Evolutionary conservation across 2,888 invertebrate genomes (phyloP).

Genomic region (Pinctada fucata): DNA sequence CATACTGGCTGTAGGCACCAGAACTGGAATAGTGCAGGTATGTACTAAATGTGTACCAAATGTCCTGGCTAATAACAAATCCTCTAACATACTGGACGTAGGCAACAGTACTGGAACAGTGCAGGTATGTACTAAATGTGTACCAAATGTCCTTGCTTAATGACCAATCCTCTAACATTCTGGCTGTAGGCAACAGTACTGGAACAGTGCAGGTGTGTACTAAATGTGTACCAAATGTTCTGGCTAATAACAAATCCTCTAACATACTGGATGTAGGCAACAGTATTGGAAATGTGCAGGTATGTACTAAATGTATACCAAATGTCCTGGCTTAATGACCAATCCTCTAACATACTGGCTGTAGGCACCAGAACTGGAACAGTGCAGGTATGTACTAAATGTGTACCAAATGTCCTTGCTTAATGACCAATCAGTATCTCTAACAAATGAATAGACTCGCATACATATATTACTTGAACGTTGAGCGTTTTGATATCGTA

Average conservation of each 20-base stretch:
- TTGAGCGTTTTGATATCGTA: too few relatives aligned
- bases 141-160: constrained; percentile 90
- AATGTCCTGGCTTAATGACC: constrained; percentile 90
- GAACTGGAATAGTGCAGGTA: constrained; percentile 84
- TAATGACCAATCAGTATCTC: too few relatives aligned
- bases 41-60: background rate
- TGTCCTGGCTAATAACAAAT: too few relatives aligned
- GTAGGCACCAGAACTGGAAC: constrained; percentile 90
- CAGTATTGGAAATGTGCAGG: constrained; percentile 85
- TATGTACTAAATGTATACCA: too few relatives aligned
- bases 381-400: constrained; percentile 78
- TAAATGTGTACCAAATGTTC: too few relatives aligned
- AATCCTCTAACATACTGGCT: constrained; percentile 84
- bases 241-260: too few relatives aligned
- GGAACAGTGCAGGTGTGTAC: constrained; percentile 85
- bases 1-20: constrained; percentile 89
- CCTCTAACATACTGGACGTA: constrained; percentile 86
- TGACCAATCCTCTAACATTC: constrained; percentile 83
- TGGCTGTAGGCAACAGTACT: constrained; percentile 91
- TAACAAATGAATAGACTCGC: too few relatives aligned
- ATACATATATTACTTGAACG: too few relatives aligned
- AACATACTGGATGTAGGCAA: constrained; percentile 88
- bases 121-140: too few relatives aligned
- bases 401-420: too few relatives aligned
- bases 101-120: constrained; percentile 90